Evolutionary conservation across 2,113 vertebrate genomes (phyloP), one percentile per base, ranked within the genome.

Genomic region (Sporophila hypoxantha): DNA sequence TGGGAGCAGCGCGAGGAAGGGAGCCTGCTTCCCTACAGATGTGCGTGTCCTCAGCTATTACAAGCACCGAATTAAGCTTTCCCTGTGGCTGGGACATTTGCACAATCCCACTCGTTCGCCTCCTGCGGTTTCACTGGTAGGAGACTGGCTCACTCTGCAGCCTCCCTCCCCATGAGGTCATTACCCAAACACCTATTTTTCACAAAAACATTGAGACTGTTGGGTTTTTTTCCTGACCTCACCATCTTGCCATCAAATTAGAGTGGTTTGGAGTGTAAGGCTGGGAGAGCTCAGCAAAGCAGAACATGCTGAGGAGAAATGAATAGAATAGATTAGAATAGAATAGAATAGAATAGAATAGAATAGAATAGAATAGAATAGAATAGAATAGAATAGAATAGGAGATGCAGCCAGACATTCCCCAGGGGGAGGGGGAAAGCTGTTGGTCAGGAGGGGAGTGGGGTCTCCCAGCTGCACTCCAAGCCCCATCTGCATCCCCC

Each of bases 21-120:
- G 82, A 91, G 90, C 80, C 93, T 93, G 92, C 88, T 91, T 81
- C 59, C 73, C 92, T 92, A 85, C 91, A 91, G 94, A 89, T 93
- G 91, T 80, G 88, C 27, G 3, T 92, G 91, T 92, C 93, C 85
- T 89, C 88, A 82, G 83, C 19, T 9, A 70, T 80, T 74, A 87
- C 89, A 89, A 66, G 89, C 19, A 5, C 44, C 1, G 4, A 83
- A 89, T 65, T 56, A 76, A 89, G 92, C 92, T 81, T 71, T 85
- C 91, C 83, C 86, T 34, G 53, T 30, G 93, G 32, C 92, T 80
- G 94, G 88, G 92, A 80, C 59, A 60, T 70, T 89, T 37, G 66
- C 90, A 80, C n/a, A 8, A 82, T 75, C 76, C 53, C 65, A 79
- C 88, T 69, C 65, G 57, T 62, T 61, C 5, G 1, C 68, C 82